Evolutionary conservation across 2,113 vertebrate genomes (phyloP), one percentile per base, ranked within the genome.

Genomic region (Laticauda colubrina): DNA sequence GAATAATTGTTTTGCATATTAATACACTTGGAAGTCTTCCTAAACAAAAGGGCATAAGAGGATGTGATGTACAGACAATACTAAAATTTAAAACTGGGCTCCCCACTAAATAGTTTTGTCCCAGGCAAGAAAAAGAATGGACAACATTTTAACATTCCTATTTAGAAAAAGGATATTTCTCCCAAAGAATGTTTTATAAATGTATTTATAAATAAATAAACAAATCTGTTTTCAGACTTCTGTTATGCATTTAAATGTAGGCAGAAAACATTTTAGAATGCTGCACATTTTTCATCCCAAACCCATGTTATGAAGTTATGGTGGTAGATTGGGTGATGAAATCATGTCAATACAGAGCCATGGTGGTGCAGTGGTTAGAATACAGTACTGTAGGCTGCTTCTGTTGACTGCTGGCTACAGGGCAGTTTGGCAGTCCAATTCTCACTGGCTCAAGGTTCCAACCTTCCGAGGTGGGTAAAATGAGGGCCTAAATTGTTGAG

Each of bases 121-220:
- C 69, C 69, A 81, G n/a, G 34, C 5, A 20, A 39, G 34, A 39
- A 81, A 81, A 81, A 81, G 15, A 39, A 15, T 81, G 15, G 34
- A 8, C 5, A 81, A 21, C 69, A 39, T 34, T 9, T 91, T 89
- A 29, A 15, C 29, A 43, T 86, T 18, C 34, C 34, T 23, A n/a
- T 1, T 95, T 94, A 93, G 94, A 85, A 88, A 4, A 39, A 20
- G 34, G n/a, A 69, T 51, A 85, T 11, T 53, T 51, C n/a, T 34
- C 59, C 56, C 24, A 34, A 75, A 69, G 2, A 69, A 15, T 69
- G 61, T 69, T 69, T 69, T 69, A 69, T n/a, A 69, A 14, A 69
- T 69, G 11, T 69, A 69, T 39, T 39, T 75, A 39, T 29, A 93
- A 87, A 81, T 20, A 81, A 39, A 81, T 39, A 87, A 90, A 54